Conservation (phyloP, 2,797 vertebrate species). For the Leptatherina wallacei region DNA sequence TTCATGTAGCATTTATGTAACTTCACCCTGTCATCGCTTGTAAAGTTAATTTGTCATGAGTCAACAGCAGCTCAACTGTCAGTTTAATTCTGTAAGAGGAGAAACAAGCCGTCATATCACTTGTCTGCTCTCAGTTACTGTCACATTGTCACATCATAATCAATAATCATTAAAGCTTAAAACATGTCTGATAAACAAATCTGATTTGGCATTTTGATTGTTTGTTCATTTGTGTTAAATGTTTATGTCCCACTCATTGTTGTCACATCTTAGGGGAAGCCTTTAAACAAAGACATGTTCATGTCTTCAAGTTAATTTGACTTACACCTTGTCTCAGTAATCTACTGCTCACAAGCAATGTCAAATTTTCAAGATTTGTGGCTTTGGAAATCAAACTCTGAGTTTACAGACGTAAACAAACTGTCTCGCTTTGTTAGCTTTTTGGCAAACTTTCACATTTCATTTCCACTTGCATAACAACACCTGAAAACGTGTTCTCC, state of each 20-base stretch:
- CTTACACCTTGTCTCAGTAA: not conserved
- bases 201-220: not conserved
- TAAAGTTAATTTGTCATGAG: slow-evolving; percentile 14
- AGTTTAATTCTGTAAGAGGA: slow-evolving; percentile 2
- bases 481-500: slow-evolving; percentile 51
- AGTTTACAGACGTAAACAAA: not conserved
- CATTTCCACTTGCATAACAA: slow-evolving; percentile 44
- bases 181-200: not conserved
- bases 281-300: not conserved
- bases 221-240: slow-evolving; percentile 15
- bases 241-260: slow-evolving; percentile 11
- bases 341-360: slow-evolving; percentile 6
- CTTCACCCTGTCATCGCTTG: slow-evolving; percentile 17
- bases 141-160: slow-evolving; percentile 14
- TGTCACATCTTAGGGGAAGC: not conserved
- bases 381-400: not conserved
- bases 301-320: not conserved
- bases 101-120: too few relatives aligned
- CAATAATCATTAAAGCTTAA: not conserved
- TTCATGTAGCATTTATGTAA: not conserved
- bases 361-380: not conserved
- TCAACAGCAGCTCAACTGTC: slow-evolving; percentile 21
- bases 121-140: slow-evolving; percentile 6
- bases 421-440: slow-evolving; percentile 33
- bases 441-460: slow-evolving; percentile 36